phyloP scores from a whole-genome alignment of 2,113 vertebrate species.

The Crotalus horridus region DNA sequence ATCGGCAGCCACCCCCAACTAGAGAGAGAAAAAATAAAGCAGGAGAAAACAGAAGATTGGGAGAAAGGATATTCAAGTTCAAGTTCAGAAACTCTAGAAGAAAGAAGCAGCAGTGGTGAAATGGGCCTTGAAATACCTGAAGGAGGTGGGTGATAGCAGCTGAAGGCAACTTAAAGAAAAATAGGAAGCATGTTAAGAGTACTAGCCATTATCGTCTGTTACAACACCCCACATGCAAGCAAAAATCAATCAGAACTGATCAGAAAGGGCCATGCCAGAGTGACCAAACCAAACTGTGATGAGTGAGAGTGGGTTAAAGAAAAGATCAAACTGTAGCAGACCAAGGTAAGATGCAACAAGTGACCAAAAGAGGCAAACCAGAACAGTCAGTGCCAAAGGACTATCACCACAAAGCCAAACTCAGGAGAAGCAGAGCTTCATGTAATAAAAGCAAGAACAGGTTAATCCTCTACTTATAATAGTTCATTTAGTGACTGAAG shows the following conservation, averaged over 20 bases:
- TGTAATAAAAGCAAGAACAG: background rate
- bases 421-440: background rate
- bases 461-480: background rate
- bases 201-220: background rate
- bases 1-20: background rate
- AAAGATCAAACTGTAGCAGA: background rate
- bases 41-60: background rate
- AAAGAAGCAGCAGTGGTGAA: background rate
- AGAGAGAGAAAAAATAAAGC: background rate
- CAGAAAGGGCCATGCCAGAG: background rate
- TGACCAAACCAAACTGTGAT: background rate
- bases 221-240: background rate
- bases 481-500: background rate
- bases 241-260: background rate
- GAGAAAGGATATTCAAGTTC: background rate
- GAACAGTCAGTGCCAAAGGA: background rate
- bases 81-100: background rate
- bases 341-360: background rate
- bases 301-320: background rate
- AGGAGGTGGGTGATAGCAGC: background rate
- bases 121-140: background rate
- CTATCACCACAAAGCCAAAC: background rate
- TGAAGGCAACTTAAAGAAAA: background rate
- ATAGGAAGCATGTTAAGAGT: background rate
- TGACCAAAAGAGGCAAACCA: background rate